These are phyloP conservation scores for Beris chalybata DNA, from an alignment of 2,888 invertebrate species.

Conservation along the genomic window DNA sequence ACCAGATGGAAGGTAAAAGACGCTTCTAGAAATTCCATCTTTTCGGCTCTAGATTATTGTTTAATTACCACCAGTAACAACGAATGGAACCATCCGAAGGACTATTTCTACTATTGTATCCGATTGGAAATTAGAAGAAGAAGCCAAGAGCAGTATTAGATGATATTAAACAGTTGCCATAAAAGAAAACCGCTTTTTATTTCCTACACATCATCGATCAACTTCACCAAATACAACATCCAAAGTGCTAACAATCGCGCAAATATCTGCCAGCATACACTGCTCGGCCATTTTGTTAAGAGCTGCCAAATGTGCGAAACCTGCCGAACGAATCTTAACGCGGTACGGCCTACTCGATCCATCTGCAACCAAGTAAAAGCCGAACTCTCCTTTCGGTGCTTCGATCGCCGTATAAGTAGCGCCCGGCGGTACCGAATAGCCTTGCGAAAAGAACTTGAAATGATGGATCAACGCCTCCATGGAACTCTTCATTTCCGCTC, in stretches of 20 bases:
- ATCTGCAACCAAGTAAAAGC: slow-evolving; percentile 83
- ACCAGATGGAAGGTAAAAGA: too few species aligned
- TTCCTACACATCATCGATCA: slow-evolving; percentile 57
- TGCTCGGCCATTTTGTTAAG: slow-evolving; percentile 64
- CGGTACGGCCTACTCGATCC: slow-evolving; percentile 77
- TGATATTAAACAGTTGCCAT: too few species aligned
- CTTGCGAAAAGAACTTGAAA: slow-evolving; percentile 83
- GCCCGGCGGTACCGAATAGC: slow-evolving; percentile 82
- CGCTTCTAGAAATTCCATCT: too few species aligned
- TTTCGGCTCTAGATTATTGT: too few species aligned
- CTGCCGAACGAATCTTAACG: slow-evolving; percentile 62
- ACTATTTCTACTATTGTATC: too few species aligned
- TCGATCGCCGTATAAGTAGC: slow-evolving; percentile 78
- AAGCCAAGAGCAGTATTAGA: too few species aligned
- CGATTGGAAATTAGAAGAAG: too few species aligned
- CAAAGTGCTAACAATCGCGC: slow-evolving; percentile 73
- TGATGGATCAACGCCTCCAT: slow-evolving; percentile 92
- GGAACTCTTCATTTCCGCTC: slow-evolving; percentile 80
- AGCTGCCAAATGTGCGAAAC: slow-evolving; percentile 65
- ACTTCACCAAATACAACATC: slow-evolving; percentile 67
- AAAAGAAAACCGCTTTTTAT: too few species aligned
- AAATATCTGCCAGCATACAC: slow-evolving; percentile 76
- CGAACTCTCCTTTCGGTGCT: slow-evolving; percentile 85
- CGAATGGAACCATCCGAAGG: too few species aligned
- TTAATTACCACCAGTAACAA: too few species aligned